Percentiles rank a stretch among this genome's conserved stretches.
phyloP scores from a whole-genome alignment of 1,140 invertebrate genomes.

The Oryzaephilus surinamensis region DNA sequence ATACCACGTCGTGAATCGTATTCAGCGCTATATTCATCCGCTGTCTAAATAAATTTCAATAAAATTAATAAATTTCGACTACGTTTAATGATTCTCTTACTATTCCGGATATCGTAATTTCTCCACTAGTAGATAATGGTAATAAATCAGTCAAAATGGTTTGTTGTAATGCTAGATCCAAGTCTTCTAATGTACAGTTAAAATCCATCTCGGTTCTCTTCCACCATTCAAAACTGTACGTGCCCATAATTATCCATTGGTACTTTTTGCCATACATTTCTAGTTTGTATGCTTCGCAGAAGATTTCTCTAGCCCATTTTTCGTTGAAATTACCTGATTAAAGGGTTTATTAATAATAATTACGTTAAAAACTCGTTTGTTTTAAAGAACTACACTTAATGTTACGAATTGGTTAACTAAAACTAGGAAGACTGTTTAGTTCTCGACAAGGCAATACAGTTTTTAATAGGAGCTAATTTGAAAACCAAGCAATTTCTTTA shows the following conservation, averaged over 20 bases:
- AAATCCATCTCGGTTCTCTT: constrained; percentile 41
- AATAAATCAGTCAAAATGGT: constrained; percentile 81
- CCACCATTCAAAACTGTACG: constrained; percentile 74
- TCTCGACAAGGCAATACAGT: too few species aligned
- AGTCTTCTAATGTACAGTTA: constrained; percentile 63
- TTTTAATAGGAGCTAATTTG: too few species aligned
- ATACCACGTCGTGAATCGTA: constrained; percentile 68
- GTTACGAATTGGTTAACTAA: too few species aligned
- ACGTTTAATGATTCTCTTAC: constrained; percentile 51
- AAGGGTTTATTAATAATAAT: constrained; percentile 46
- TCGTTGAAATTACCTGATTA: constrained; percentile 94
- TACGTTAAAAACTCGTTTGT: too few species aligned
- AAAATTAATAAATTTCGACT: background rate
- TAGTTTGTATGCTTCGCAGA: constrained; percentile 76
- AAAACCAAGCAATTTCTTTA: too few species aligned
- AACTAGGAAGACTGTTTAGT: too few species aligned
- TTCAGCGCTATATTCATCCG: constrained; percentile 73
- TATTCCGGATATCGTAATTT: constrained; percentile 81
- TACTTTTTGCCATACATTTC: constrained; percentile 46
- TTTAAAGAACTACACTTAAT: too few species aligned
- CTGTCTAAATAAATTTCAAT: constrained; percentile 52
- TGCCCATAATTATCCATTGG: constrained; percentile 94
- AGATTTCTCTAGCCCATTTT: constrained; percentile 83
- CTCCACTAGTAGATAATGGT: constrained; percentile 57
- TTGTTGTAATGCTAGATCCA: constrained; percentile 76